A percentile compares a stretch with the other conserved stretches of the same genome.
phyloP scores from a whole-genome alignment of 2,888 invertebrate genomes.

The Pammene aurita region DNA sequence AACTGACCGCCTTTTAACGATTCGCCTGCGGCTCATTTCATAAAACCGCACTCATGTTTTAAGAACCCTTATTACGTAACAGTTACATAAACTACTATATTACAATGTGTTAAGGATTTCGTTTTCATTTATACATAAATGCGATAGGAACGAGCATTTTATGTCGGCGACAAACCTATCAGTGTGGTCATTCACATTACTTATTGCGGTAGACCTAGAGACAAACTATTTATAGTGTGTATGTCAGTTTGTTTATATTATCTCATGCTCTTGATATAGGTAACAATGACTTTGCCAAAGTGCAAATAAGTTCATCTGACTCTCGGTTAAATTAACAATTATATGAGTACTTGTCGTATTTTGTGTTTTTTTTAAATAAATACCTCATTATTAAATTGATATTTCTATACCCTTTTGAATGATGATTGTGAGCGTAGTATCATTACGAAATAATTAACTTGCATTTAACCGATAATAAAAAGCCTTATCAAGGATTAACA shows the following conservation, averaged over 20 bases:
- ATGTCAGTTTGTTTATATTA: slow-evolving; percentile 8
- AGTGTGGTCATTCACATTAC: background rate
- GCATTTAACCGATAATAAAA: slow-evolving; percentile 17
- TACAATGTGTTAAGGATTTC: background rate
- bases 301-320: slow-evolving; percentile 12
- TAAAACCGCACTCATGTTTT: too few relatives aligned
- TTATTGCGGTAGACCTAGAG: background rate
- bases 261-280: slow-evolving; percentile 19
- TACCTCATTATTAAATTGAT: background rate
- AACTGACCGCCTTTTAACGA: too few relatives aligned
- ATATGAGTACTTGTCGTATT: slow-evolving; percentile 58
- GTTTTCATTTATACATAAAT: too few relatives aligned
- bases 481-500: slow-evolving; percentile 26
- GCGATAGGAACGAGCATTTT: background rate
- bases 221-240: background rate
- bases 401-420: background rate
- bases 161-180: slow-evolving; percentile 11
- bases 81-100: too few relatives aligned
- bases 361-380: slow-evolving; percentile 48
- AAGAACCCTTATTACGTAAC: too few relatives aligned
- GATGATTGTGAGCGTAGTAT: too few relatives aligned
- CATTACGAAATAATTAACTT: slow-evolving; percentile 15
- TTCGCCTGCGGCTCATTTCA: too few relatives aligned
- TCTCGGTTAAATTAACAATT: slow-evolving; percentile 44
- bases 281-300: slow-evolving; percentile 11